Evolutionary conservation across 2,797 vertebrate species (phyloP), one percentile per base, ranked within the genome.

Genomic region (Hoplostethus atlanticus): DNA sequence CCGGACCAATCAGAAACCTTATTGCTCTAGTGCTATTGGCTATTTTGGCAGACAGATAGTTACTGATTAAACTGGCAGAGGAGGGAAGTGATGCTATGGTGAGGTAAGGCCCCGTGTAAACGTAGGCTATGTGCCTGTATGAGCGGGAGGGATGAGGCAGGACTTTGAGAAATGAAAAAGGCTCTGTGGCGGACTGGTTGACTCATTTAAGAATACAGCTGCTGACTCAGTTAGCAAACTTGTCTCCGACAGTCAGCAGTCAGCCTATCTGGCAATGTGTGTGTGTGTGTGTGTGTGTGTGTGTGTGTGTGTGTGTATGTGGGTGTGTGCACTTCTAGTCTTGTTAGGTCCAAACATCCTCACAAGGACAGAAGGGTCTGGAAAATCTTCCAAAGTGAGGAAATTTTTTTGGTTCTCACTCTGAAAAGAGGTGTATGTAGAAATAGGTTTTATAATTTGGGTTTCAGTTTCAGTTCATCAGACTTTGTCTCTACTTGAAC

Each of bases 141-240:
- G 61, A 51, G 76, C 88, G 71, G 68, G 80, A 84, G 78, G 65
- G 62, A 44, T 68, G 78, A 88, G 64, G 86, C 84, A 86, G 80
- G 84, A 86, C 79, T 64, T 74, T 52, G 51, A 80, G 84, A 89
- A 91, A 83, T 50, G 80, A 90, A 88, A 28, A 89, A 74, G 80
- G 59, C 67, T 83, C 63, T 77, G 80, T 46, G 77, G 85, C 80
- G 75, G 78, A 81, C 66, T 47, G 81, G 76, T 84, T 93, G 92
- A 93, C 76, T 93, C 91, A 93, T 63, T 87, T 52, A 81, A 65
- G 82, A 87, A 86, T 81, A 83, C 76, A 79, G 90, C 86, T 81
- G 88, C 84, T 93, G 92, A 93, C 87, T 93, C 90, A 91, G 81
- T 85, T 82, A 80, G 71, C 72, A 88, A 87, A 88, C 79, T 80